Base-by-base conservation (phyloP, 2,888 invertebrate species). In the Conistra vaccinii region DNA sequence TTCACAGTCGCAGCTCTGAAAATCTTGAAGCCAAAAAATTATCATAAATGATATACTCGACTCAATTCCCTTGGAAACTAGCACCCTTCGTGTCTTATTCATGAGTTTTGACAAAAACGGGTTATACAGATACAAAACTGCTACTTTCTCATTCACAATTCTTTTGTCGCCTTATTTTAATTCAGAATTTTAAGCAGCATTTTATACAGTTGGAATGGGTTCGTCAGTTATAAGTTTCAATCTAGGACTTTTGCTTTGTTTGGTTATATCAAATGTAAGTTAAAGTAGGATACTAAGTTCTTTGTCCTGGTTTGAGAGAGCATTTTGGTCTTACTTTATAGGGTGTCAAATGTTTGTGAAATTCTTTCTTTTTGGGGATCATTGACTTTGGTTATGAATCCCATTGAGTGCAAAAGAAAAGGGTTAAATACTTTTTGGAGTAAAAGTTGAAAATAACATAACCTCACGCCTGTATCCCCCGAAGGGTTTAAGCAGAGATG, bases 91-190 rank as follows among this genome's bases (percentile, higher is more conserved):
- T 85, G 86, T 84, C 85, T 88, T 90, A 90, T 90, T 90, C 90
- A 91, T 91, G 91, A 90, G 84, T 83, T 88, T 83, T 85, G 87
- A 89, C 89, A 87, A 81, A 88, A 84, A 85, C 80, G 85, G 88
- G 87, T 87, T 87, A 88, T 73, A 79, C 51, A 81, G 78, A 85
- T 82, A 88, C 88, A 88, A 87, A 87, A 87, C 87, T 85, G 84
- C 79, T 77, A 82, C 84, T 87, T 85, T 87, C 81, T 88, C 83
- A 87, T 87, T 84, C 81, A 71, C 82, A 85, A 85, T 88, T 87
- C 87, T 87, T 87, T 88, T 88, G 87, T 87, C 82, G 69, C 79
- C 73, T 83, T 82, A 87, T 81, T 81, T 85, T 85, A 84, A 87
- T 88, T 85, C 81, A 35, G 87, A 87, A 87, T 87, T 87, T 87